These are phyloP conservation scores for Baryphthengus martii DNA, from an alignment of 2,113 vertebrate genomes.

Conservation along the genomic window DNA sequence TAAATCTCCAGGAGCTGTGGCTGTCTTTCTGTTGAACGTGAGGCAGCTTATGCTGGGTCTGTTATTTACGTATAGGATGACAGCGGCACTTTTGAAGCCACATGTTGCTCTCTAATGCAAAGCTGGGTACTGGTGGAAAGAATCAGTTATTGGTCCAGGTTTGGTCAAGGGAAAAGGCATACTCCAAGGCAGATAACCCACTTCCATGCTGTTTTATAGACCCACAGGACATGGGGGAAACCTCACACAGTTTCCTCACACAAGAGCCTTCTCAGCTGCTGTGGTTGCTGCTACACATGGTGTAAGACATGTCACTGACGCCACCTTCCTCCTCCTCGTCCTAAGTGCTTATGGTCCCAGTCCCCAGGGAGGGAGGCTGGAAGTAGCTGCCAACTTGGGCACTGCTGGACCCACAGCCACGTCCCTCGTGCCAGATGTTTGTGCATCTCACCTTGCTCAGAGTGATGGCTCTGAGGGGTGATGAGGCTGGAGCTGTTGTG, in stretches of 20 bases:
- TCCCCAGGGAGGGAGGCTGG: background rate
- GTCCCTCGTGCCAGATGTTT: fast-evolving
- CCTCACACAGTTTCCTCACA: background rate
- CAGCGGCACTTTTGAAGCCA: background rate
- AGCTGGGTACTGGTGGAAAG: background rate
- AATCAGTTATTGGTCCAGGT: background rate
- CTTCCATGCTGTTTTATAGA: background rate
- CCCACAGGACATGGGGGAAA: background rate
- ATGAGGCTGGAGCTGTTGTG: background rate
- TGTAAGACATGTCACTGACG: background rate
- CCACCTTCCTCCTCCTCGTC: background rate
- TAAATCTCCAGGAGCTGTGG: background rate
- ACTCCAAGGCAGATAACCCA: background rate
- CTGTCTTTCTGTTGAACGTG: background rate
- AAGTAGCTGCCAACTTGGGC: background rate
- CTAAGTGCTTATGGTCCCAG: background rate
- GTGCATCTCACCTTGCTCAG: background rate
- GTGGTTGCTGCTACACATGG: fast-evolving
- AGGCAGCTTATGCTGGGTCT: background rate
- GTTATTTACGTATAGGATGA: background rate
- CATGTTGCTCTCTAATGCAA: background rate
- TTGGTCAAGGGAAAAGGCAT: background rate
- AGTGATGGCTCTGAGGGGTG: fast-evolving
- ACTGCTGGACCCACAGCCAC: background rate
- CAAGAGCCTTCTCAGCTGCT: background rate